phyloP scores from a whole-genome alignment of 2,113 vertebrate species.

The Mormyrus lacerda region DNA sequence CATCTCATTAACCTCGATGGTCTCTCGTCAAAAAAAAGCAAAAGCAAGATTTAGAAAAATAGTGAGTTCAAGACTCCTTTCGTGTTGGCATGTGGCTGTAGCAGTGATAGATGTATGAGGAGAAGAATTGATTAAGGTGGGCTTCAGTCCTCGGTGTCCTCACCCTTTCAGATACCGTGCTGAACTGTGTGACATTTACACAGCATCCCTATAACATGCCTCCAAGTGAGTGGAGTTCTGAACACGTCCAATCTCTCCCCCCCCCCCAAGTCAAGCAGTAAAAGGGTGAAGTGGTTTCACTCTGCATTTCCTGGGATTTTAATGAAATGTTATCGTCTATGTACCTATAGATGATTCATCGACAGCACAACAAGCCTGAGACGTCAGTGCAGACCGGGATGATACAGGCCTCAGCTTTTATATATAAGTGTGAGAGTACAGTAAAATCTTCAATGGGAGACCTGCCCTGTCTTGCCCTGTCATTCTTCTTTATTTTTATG shows the following conservation, averaged over 20 bases:
- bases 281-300: background rate
- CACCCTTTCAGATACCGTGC: background rate
- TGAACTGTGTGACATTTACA: background rate
- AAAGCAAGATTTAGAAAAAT: background rate
- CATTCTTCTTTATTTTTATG: constrained; percentile 56
- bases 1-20: background rate
- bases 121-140: background rate
- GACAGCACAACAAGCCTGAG: constrained; percentile 28
- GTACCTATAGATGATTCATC: constrained; percentile 60
- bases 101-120: background rate
- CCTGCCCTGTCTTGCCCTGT: constrained; percentile 70
- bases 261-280: background rate
- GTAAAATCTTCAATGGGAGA: constrained; percentile 51
- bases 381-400: constrained; percentile 20
- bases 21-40: background rate
- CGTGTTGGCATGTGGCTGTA: background rate
- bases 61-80: background rate
- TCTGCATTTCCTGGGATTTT: constrained; percentile 54
- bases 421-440: constrained; percentile 28
- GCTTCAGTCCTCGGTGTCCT: background rate
- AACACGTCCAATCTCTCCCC: background rate
- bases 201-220: background rate
- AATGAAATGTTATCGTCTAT: constrained; percentile 59
- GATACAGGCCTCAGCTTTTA: constrained; percentile 34
- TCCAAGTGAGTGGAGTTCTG: background rate